Conservation (phyloP, 2,113 vertebrate species). For the Bungarus multicinctus region DNA sequence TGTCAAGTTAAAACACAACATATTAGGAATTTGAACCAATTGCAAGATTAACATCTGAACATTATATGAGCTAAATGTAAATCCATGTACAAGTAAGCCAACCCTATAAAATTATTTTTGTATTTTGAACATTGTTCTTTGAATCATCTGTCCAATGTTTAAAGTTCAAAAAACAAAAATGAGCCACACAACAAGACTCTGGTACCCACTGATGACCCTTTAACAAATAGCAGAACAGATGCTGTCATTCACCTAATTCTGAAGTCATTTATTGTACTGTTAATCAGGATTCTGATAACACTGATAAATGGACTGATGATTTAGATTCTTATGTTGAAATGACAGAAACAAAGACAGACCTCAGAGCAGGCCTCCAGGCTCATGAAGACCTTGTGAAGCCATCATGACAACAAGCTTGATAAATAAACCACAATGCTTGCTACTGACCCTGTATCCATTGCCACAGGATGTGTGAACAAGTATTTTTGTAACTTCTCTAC, state of each 20-base stretch:
- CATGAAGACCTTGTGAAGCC: background rate
- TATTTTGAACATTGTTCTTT: background rate
- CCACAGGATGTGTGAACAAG: background rate
- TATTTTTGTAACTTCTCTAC: background rate
- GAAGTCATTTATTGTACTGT: background rate
- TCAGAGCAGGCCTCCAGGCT: background rate
- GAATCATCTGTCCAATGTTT: background rate
- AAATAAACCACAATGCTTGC: background rate
- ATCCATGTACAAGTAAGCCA: background rate
- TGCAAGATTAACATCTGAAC: background rate
- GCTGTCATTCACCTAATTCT: background rate
- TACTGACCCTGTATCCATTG: background rate
- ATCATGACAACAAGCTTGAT: background rate
- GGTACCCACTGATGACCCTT: background rate
- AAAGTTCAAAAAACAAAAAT: background rate
- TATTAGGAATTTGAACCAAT: background rate
- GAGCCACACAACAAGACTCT: background rate
- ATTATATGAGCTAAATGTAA: background rate
- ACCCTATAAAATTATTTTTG: background rate
- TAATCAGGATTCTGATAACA: background rate
- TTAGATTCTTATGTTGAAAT: background rate
- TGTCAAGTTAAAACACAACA: fast-evolving
- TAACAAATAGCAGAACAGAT: background rate
- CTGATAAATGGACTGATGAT: background rate
- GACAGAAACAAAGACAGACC: background rate